phyloP scores from a whole-genome alignment of 2,797 vertebrate species.

The Vespertilio murinus region DNA sequence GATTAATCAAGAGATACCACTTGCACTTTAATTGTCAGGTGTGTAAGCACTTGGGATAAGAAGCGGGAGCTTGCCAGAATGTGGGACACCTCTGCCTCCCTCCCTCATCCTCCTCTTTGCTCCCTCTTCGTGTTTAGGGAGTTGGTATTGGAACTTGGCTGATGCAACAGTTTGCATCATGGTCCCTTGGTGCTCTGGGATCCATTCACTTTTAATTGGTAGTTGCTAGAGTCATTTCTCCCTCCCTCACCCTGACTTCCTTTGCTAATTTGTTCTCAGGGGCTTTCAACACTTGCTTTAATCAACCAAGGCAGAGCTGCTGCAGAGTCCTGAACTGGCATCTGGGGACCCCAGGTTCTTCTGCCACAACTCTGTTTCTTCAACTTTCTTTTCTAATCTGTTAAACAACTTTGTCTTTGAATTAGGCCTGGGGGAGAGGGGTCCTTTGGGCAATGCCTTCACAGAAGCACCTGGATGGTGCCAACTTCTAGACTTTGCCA shows the following conservation, averaged over 20 bases:
- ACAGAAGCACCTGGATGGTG: neutral
- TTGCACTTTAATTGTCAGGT: conserved; percentile 41
- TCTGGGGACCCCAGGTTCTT: conserved; percentile 25
- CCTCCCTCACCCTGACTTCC: neutral
- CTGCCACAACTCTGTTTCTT: neutral
- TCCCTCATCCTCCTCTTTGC: neutral
- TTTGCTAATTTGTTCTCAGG: conserved; percentile 70
- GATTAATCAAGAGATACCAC: neutral
- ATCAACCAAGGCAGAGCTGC: neutral
- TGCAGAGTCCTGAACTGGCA: neutral
- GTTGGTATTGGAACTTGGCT: conserved; percentile 40
- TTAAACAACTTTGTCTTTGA: conserved; percentile 50
- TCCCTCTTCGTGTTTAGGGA: conserved; percentile 39
- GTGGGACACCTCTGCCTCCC: neutral
- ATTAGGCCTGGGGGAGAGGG: conserved; percentile 17
- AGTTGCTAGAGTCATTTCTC: conserved; percentile 28
- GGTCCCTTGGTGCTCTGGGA: neutral
- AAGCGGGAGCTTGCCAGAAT: conserved; percentile 42
- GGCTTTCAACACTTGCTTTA: conserved; percentile 8
- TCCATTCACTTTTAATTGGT: conserved; percentile 72
- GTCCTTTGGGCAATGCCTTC: conserved; percentile 43
- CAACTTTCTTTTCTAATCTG: conserved; percentile 55
- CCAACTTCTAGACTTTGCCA: conserved; percentile 40
- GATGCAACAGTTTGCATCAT: conserved; percentile 63
- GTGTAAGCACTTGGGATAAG: conserved; percentile 18